Conservation (phyloP, 2,113 vertebrate species). For the Campylomormyrus numenius region DNA sequence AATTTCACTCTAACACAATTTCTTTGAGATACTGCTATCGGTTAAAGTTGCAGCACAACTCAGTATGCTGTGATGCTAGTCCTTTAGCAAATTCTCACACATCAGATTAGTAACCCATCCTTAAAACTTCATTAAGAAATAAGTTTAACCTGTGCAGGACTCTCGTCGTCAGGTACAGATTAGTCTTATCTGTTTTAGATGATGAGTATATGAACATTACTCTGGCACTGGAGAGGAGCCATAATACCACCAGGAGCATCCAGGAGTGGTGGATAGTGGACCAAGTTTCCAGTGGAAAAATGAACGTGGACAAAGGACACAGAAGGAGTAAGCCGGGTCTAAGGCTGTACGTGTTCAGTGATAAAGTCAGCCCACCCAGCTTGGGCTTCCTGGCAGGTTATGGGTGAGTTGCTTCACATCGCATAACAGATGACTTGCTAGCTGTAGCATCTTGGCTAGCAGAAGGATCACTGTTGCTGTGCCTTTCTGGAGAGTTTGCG, state of each 20-base stretch:
- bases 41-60: neutral
- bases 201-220: constrained; percentile 70
- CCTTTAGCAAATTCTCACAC: neutral
- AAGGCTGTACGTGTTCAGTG: constrained; percentile 81
- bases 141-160: neutral
- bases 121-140: neutral
- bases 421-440: neutral
- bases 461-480: neutral
- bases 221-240: constrained; percentile 67
- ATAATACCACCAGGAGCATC: constrained; percentile 46
- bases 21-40: neutral
- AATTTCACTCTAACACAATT: neutral
- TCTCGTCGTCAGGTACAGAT: neutral
- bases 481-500: neutral
- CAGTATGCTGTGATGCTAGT: neutral
- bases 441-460: neutral
- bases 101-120: neutral
- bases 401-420: constrained; percentile 58
- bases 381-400: constrained; percentile 89
- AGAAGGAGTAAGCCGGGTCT: constrained; percentile 55
- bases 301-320: constrained; percentile 26
- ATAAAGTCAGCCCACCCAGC: constrained; percentile 91
- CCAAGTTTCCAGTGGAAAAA: constrained; percentile 40
- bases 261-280: constrained; percentile 90
- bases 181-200: constrained; percentile 52